Conservation (phyloP, 2,888 invertebrate species). For the Scrobipalpa atriplicella region DNA sequence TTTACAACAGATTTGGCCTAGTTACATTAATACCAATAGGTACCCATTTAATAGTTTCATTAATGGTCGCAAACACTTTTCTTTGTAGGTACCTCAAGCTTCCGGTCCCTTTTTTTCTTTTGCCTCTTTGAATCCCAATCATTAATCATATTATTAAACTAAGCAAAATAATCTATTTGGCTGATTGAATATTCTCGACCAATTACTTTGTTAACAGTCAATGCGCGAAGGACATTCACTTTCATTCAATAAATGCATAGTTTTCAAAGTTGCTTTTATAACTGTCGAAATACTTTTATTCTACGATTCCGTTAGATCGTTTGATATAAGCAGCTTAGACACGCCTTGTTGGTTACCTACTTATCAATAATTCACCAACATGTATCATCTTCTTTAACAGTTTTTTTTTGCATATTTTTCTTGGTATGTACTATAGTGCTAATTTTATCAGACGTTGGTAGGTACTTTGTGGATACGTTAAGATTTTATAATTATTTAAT, state of each 20-base stretch:
- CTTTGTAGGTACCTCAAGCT: neutral
- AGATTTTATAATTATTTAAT: too few species aligned
- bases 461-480: too few species aligned
- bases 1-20: neutral
- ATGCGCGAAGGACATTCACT: slow-evolving; percentile 13
- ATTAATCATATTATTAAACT: neutral
- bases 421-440: neutral
- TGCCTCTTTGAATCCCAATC: neutral
- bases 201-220: slow-evolving; percentile 13
- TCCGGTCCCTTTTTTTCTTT: too few species aligned
- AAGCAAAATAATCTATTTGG: neutral
- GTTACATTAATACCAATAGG: too few species aligned
- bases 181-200: slow-evolving; percentile 7
- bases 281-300: slow-evolving; percentile 14
- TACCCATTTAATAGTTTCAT: too few species aligned
- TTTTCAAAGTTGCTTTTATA: slow-evolving; percentile 8
- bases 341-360: too few species aligned
- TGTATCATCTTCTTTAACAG: neutral
- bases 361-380: neutral
- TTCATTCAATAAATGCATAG: neutral
- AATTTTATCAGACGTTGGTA: too few species aligned
- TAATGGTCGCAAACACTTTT: neutral
- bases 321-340: neutral
- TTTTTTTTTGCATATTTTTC: slow-evolving; percentile 6
- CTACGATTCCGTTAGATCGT: slow-evolving; percentile 1